These are phyloP conservation scores for Drosophila pachea DNA, from an alignment of 1,140 invertebrate species.

Conservation along the genomic window DNA sequence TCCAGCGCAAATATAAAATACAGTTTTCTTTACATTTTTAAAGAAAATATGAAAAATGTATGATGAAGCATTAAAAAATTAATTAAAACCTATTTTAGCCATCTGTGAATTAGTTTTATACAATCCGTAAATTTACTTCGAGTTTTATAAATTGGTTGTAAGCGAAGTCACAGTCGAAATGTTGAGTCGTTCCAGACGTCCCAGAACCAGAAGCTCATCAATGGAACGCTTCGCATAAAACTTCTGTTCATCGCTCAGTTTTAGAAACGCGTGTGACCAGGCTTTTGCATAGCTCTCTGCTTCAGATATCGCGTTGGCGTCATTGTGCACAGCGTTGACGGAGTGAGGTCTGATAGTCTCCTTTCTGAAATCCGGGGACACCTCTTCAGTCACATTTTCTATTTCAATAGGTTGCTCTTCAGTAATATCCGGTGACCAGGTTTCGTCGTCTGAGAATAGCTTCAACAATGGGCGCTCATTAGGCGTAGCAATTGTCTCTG, in stretches of 20 bases:
- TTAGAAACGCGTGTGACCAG: slow-evolving; percentile 66
- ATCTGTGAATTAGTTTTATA: background rate
- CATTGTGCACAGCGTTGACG: slow-evolving; percentile 19
- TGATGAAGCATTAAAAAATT: slow-evolving; percentile 20
- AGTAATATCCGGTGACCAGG: slow-evolving; percentile 28
- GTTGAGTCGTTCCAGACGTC: slow-evolving; percentile 51
- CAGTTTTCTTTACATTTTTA: no score
- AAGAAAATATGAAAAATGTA: slow-evolving; percentile 70
- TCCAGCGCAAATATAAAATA: no score
- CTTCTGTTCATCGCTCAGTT: slow-evolving; percentile 61
- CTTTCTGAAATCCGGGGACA: slow-evolving; percentile 15
- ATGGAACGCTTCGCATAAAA: slow-evolving; percentile 69
- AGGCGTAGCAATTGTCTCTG: background rate
- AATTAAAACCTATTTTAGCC: background rate
- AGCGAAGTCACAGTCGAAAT: slow-evolving; percentile 63
- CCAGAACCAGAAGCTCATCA: slow-evolving; percentile 60
- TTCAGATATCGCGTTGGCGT: slow-evolving; percentile 51
- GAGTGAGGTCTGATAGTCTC: slow-evolving; percentile 20
- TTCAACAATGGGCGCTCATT: slow-evolving; percentile 51
- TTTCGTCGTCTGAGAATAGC: slow-evolving; percentile 56
- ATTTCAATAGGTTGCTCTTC: slow-evolving; percentile 48
- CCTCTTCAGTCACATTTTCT: slow-evolving; percentile 28
- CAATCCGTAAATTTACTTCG: background rate
- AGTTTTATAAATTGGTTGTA: slow-evolving; percentile 53
- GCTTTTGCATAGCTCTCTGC: slow-evolving; percentile 62